Evolutionary conservation across 2,888 invertebrate genomes (phyloP).

Genomic region (Plebejus melissa): DNA sequence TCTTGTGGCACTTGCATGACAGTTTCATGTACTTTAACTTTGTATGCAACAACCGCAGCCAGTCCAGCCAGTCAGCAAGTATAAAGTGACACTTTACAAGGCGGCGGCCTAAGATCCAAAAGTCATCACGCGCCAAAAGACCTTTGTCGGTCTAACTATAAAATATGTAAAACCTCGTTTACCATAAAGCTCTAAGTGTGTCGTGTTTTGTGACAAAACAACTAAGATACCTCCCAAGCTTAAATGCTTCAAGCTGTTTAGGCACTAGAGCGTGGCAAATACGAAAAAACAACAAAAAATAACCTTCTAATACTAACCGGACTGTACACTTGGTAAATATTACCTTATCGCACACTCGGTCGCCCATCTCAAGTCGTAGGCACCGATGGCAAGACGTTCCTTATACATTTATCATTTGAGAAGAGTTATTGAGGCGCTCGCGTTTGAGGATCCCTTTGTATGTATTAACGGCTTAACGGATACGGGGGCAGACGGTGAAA

Average conservation of each 20-base stretch:
- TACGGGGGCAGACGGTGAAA: slow-evolving; percentile 32
- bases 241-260: too few species aligned
- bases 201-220: too few species aligned
- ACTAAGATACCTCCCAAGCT: too few species aligned
- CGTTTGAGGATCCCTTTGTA: slow-evolving; percentile 61
- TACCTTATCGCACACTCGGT: neutral
- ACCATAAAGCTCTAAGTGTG: too few species aligned
- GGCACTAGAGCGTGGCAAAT: neutral
- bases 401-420: slow-evolving; percentile 73
- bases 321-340: neutral
- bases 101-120: too few species aligned
- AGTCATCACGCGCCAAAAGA: too few species aligned
- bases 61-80: too few species aligned
- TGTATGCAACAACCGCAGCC: too few species aligned
- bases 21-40: too few species aligned
- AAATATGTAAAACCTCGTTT: too few species aligned
- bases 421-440: slow-evolving; percentile 63
- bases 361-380: slow-evolving; percentile 64
- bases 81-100: too few species aligned
- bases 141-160: too few species aligned
- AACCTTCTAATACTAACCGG: neutral
- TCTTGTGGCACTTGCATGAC: neutral
- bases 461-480: slow-evolving; percentile 42
- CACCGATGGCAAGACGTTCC: slow-evolving; percentile 65
- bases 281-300: neutral